These are phyloP conservation scores for Octodonta nipae DNA, from an alignment of 2,888 invertebrate species.

Conservation along the genomic window DNA sequence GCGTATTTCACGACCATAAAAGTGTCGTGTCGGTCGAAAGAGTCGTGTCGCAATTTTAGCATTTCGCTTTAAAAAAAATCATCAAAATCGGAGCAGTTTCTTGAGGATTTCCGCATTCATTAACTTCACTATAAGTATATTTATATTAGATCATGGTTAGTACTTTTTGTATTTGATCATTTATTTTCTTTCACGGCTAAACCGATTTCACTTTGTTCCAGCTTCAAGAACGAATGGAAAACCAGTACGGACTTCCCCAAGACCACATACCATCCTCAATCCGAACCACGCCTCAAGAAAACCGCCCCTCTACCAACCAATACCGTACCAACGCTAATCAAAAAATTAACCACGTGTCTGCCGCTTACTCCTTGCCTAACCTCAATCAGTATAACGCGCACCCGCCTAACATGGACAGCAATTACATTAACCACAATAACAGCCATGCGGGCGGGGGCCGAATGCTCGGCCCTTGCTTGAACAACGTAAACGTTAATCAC, in stretches of 20 bases:
- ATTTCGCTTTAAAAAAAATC: no score
- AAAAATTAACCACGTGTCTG: slow-evolving; percentile 22
- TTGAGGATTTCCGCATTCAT: no score
- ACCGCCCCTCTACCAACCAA: slow-evolving; percentile 8
- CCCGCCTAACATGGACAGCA: slow-evolving; percentile 23
- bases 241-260: slow-evolving; percentile 9
- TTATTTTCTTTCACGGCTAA: no score
- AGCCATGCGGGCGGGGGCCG: slow-evolving; percentile 21
- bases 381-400: slow-evolving; percentile 29
- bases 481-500: slow-evolving; percentile 20
- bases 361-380: slow-evolving; percentile 31
- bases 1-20: no score
- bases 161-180: no score
- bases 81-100: no score
- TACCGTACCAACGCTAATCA: slow-evolving; percentile 8
- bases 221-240: slow-evolving; percentile 20
- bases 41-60: no score
- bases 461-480: slow-evolving; percentile 27
- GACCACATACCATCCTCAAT: slow-evolving; percentile 8
- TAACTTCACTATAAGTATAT: no score
- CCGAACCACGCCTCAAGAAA: slow-evolving; percentile 9
- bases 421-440: slow-evolving; percentile 22
- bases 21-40: no score
- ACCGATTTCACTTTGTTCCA: slow-evolving; percentile 17
- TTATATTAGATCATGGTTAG: no score